These are phyloP conservation scores for Lordiphosa fenestrarum DNA, from an alignment of 2,888 invertebrate species.

Conservation along the genomic window DNA sequence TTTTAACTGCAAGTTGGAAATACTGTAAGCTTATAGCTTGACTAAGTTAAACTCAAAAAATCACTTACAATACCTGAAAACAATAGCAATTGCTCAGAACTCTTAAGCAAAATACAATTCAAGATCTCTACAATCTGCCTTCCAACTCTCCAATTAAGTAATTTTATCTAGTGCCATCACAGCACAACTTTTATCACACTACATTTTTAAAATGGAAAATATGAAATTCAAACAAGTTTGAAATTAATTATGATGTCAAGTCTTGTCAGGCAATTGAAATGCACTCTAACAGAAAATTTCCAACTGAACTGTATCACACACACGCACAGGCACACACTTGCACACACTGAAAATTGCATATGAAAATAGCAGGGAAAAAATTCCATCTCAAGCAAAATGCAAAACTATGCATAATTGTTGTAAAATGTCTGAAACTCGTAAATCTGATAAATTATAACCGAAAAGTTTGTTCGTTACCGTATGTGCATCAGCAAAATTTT, in stretches of 20 bases:
- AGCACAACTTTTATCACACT: too few relatives aligned
- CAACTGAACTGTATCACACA: constrained; percentile 18
- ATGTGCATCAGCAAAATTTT: constrained; percentile 38
- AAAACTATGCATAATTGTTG: constrained; percentile 58
- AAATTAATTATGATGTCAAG: constrained; percentile 18
- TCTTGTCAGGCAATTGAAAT: constrained; percentile 24
- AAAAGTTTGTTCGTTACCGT: constrained; percentile 26
- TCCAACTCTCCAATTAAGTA: too few relatives aligned
- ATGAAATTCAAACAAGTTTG: constrained; percentile 12
- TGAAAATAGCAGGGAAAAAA: constrained; percentile 14
- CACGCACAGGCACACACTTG: constrained; percentile 1
- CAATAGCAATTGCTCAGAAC: too few relatives aligned
- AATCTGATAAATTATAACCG: constrained; percentile 64
- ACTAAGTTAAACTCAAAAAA: too few relatives aligned
- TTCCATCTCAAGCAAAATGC: constrained; percentile 35
- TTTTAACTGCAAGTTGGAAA: too few relatives aligned
- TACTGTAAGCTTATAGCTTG: too few relatives aligned
- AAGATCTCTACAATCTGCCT: too few relatives aligned
- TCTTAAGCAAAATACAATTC: too few relatives aligned
- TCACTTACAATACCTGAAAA: too few relatives aligned
- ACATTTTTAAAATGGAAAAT: constrained; percentile 22
- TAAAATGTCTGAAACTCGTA: constrained; percentile 52
- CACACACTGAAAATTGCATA: constrained; percentile 18
- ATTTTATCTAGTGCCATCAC: too few relatives aligned
- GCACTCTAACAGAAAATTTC: constrained; percentile 15